Conservation (phyloP, 2,797 vertebrate species). For the Phalanger gymnotis region DNA sequence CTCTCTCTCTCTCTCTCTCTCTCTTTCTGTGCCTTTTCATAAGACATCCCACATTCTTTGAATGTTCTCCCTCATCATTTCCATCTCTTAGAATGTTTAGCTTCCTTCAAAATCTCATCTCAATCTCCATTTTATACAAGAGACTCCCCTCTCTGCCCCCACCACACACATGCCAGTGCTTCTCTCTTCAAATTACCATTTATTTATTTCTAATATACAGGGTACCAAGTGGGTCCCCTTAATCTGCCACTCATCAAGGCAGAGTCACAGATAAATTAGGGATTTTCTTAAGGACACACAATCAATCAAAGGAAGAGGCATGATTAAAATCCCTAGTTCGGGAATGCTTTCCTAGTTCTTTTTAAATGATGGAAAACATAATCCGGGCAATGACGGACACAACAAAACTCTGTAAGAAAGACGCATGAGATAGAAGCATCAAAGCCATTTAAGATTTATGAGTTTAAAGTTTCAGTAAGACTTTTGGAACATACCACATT, state of each 20-base stretch:
- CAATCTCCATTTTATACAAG: not conserved
- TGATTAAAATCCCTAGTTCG: not conserved
- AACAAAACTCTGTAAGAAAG: not conserved
- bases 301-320: not conserved
- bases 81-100: not conserved
- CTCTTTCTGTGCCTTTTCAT: not conserved
- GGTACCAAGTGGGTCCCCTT: not conserved
- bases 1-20: too few species aligned
- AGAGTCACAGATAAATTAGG: not conserved
- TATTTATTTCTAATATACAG: not conserved
- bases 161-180: not conserved
- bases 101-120: not conserved
- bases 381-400: not conserved
- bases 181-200: not conserved
- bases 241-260: not conserved
- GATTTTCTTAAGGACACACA: not conserved
- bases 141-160: rapidly evolving
- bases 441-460: not conserved
- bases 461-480: not conserved
- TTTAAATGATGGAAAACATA: not conserved
- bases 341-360: not conserved
- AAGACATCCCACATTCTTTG: not conserved
- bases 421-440: not conserved
- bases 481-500: not conserved
- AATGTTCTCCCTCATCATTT: not conserved